These are phyloP conservation scores for Patiria pectinifera DNA, from an alignment of 53 echinoderm and acorn worm genomes.

Conservation along the genomic window DNA sequence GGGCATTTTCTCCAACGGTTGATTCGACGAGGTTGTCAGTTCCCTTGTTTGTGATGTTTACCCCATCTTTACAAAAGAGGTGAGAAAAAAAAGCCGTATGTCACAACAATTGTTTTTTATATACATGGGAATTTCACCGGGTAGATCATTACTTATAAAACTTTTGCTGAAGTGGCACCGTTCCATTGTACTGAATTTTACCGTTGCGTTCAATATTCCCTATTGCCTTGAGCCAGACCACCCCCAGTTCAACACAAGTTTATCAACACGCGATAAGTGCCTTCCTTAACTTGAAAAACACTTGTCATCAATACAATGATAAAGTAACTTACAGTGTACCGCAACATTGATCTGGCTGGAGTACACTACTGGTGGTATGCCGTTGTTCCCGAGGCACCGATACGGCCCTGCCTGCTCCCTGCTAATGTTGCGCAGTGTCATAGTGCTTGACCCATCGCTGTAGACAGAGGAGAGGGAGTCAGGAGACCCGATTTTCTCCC, in stretches of 20 bases:
- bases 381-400: conserved; percentile 26
- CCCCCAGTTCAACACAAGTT: too few relatives aligned
- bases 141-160: too few relatives aligned
- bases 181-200: too few relatives aligned
- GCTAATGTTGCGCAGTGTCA: conserved; percentile 1
- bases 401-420: conserved; percentile 24
- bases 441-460: conserved; percentile 9
- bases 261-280: too few relatives aligned
- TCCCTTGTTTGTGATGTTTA: background rate
- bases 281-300: too few relatives aligned
- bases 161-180: too few relatives aligned
- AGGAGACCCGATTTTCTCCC: conserved; percentile 6
- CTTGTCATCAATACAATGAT: too few relatives aligned
- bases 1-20: background rate
- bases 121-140: too few relatives aligned
- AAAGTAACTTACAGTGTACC: background rate
- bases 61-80: background rate
- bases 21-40: background rate
- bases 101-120: too few relatives aligned
- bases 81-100: too few relatives aligned
- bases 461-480: background rate
- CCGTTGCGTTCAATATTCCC: too few relatives aligned
- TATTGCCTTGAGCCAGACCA: too few relatives aligned
- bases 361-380: background rate
- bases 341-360: background rate